Percentiles rank a stretch among this genome's conserved stretches.
Evolutionary conservation across 2,797 vertebrate genomes (phyloP).

Genomic region (Propithecus deckenii): DNA sequence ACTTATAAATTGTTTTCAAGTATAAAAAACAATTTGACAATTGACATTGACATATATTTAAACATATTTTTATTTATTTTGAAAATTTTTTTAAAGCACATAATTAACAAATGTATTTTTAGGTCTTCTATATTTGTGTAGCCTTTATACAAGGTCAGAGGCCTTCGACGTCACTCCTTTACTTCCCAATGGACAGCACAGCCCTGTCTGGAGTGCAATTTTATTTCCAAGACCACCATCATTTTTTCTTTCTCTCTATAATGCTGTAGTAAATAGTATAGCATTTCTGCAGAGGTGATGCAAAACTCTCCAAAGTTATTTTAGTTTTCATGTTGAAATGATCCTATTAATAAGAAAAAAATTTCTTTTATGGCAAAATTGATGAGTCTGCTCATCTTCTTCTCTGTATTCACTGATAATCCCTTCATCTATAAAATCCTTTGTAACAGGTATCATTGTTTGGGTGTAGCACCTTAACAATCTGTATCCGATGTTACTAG

Average conservation of each 20-base stretch:
- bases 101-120: background rate
- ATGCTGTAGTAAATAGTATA: background rate
- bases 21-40: background rate
- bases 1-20: constrained; percentile 2
- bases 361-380: background rate
- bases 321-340: background rate
- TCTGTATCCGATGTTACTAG: background rate
- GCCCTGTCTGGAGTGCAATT: background rate
- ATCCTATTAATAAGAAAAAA: background rate
- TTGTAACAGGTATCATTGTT: background rate
- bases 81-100: background rate
- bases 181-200: background rate
- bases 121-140: background rate
- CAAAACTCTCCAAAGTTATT: background rate
- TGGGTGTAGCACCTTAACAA: background rate
- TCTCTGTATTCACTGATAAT: background rate
- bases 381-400: background rate
- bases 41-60: background rate
- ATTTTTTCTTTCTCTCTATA: background rate
- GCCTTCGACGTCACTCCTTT: background rate
- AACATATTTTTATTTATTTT: constrained; percentile 18
- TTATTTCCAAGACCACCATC: constrained; percentile 13
- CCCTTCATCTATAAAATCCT: background rate
- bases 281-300: background rate
- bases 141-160: background rate